Base-by-base conservation (phyloP, 2,888 invertebrate genomes). In the Pheosia tremula region DNA sequence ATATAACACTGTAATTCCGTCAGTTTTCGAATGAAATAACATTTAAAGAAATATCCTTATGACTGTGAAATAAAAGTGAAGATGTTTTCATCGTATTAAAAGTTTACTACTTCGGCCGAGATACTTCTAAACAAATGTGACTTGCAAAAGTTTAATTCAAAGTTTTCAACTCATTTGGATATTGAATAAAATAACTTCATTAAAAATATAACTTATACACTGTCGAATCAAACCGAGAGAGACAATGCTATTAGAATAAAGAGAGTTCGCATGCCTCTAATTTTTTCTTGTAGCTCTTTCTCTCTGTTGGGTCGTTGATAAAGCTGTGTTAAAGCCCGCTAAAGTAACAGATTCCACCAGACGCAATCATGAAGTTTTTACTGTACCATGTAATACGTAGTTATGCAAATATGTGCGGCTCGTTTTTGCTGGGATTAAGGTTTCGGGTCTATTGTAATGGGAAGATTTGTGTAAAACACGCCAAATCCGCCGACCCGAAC, bases 341-440 rank as follows among this genome's bases (percentile, higher is more conserved):
- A 75, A 75, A 77, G 74, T 76, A 81, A 78, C 69, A 75, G 69
- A 76, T 79, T 77, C 72, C 64, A 71, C 63, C 61, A 60, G 60
- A 65, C 59, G 75, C 67, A 71, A 77, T 75, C 63, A 66, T 73
- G 69, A 69, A 75, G 71, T 76, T 73, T 77, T 75, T 74, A 69
- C 61, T 68, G 64, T 65, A 65, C 60, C 57, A 65, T 61, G 60
- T 68, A 75, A 72, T 64, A 76, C 75, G 74, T 80, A 79, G 80
- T 83, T 83, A 83, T 83, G 82, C 80, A 83, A 83, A 83, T 83
- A 75, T 71, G 76, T 77, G 71, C 66, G 67, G 71, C 79, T 80
- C 79, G 83, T 83, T 81, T 83, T 83, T 83, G 79, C 80, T 69
- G 72, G 82, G 82, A 82, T 83, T 82, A 83, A 74, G 81, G 77